These are phyloP conservation scores for Pampusana beccarii DNA, from an alignment of 2,113 vertebrate species.

Conservation along the genomic window DNA sequence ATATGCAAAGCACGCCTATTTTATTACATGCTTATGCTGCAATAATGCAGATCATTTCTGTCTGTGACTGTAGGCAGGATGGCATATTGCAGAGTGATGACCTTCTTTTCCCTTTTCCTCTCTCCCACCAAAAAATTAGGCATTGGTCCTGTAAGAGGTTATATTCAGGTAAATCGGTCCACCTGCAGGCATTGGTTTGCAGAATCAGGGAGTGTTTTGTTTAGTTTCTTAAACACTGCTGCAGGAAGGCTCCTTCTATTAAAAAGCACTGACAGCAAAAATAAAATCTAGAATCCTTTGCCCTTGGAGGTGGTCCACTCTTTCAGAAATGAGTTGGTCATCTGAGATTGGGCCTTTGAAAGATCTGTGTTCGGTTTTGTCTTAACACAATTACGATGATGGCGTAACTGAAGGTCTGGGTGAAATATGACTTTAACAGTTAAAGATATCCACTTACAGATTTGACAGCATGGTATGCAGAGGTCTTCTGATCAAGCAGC, in stretches of 20 bases:
- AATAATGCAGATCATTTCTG: background rate
- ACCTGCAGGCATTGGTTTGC: background rate
- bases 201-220: background rate
- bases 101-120: background rate
- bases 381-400: background rate
- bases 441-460: background rate
- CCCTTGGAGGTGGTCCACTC: fast-evolving
- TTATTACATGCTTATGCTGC: background rate
- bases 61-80: background rate
- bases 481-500: slow-evolving; percentile 22
- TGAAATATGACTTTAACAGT: background rate
- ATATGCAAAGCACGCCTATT: background rate
- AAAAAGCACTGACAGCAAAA: background rate
- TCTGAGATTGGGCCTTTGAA: background rate
- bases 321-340: background rate
- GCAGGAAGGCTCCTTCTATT: background rate
- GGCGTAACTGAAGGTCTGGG: background rate
- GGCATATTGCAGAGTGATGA: background rate
- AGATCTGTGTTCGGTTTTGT: background rate
- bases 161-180: background rate
- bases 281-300: background rate
- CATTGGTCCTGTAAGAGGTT: background rate
- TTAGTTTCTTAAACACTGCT: background rate
- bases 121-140: background rate
- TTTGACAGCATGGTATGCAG: slow-evolving; percentile 29